Evolutionary conservation across 2,888 invertebrate genomes (phyloP).

Genomic region (Julus scandinavius): DNA sequence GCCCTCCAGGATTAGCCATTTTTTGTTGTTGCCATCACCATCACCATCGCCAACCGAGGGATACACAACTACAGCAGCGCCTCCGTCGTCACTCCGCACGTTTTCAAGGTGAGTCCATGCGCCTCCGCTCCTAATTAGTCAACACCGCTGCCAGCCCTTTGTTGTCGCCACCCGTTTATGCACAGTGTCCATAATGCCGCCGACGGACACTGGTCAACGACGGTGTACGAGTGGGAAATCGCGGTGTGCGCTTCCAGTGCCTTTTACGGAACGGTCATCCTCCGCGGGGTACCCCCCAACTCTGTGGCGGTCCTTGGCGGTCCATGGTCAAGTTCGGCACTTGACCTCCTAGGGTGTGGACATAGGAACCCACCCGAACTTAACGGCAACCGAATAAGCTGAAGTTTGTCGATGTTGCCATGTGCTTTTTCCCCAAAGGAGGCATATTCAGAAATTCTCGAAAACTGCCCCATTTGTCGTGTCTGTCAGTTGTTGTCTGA

Average conservation of each 20-base stretch:
- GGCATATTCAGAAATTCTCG: no score
- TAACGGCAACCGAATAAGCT: neutral
- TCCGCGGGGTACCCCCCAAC: neutral
- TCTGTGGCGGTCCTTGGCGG: no score
- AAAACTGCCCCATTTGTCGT: no score
- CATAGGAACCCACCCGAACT: neutral
- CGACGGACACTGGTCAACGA: neutral
- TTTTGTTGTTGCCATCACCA: neutral
- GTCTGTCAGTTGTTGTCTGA: no score
- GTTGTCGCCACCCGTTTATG: neutral
- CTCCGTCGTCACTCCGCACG: neutral
- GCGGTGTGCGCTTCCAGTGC: no score
- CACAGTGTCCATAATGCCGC: neutral
- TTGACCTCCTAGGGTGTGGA: neutral
- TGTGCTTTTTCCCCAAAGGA: no score
- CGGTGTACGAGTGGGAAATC: no score
- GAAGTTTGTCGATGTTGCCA: no score
- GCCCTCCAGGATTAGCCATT: constrained; percentile 48
- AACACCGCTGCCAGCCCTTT: neutral
- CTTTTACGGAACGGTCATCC: no score
- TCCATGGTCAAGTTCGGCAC: neutral
- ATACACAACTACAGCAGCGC: neutral
- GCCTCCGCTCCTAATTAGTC: neutral
- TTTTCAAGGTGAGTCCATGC: constrained; percentile 44
- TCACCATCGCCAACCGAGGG: neutral